phyloP scores from a whole-genome alignment of 2,113 vertebrate genomes.

The Orientallactaga bullata region DNA sequence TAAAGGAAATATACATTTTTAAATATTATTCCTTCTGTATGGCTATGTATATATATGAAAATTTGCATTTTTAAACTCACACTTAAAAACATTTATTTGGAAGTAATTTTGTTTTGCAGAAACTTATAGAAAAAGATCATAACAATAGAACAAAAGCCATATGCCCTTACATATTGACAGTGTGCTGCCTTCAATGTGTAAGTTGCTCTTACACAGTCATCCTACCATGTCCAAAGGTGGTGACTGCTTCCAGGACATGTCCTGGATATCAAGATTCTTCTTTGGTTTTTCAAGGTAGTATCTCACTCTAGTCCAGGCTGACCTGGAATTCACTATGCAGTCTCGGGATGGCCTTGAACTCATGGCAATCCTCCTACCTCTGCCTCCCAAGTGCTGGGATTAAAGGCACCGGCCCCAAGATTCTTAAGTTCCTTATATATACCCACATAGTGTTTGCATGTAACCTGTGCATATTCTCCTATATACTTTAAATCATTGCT shows the following conservation, averaged over 20 bases:
- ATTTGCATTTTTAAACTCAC: neutral
- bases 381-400: too few species aligned
- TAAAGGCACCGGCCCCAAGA: too few species aligned
- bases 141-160: neutral
- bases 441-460: neutral
- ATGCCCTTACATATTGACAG: neutral
- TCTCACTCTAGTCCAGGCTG: too few species aligned
- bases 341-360: too few species aligned
- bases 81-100: conserved; percentile 33
- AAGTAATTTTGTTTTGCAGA: conserved; percentile 43
- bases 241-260: neutral
- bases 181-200: neutral
- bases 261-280: neutral
- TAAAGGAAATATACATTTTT: conserved; percentile 35
- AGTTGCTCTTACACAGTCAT: neutral
- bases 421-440: neutral
- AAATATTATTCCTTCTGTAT: conserved; percentile 33
- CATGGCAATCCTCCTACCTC: too few species aligned
- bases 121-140: neutral
- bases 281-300: too few species aligned
- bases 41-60: neutral
- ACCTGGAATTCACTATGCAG: too few species aligned
- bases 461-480: neutral
- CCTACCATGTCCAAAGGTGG: neutral
- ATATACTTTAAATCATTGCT: conserved; percentile 5